phyloP scores from a whole-genome alignment of 1,140 invertebrate genomes.

The Drosophila tropicalis region DNA sequence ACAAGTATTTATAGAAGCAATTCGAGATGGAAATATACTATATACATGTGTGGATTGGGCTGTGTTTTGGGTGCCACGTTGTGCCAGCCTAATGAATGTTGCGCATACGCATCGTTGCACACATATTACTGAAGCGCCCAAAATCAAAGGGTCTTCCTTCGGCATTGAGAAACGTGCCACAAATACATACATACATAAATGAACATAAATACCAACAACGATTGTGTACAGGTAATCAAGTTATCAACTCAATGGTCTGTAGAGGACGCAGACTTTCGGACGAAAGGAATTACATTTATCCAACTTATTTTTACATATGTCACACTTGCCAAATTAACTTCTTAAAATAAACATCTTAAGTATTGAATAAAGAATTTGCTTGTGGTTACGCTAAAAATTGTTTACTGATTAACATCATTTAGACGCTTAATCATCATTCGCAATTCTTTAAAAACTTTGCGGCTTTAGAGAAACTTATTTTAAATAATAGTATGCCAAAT shows the following conservation, averaged over 20 bases:
- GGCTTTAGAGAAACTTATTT: too few relatives aligned
- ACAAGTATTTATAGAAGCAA: constrained; percentile 47
- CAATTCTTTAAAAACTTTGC: too few relatives aligned
- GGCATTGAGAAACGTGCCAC: constrained; percentile 26
- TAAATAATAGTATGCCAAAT: too few relatives aligned
- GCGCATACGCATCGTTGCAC: constrained; percentile 57
- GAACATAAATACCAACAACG: neutral
- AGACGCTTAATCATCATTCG: too few relatives aligned
- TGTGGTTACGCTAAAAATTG: neutral
- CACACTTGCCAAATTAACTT: too few relatives aligned
- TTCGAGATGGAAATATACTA: constrained; percentile 16
- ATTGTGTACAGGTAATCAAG: neutral
- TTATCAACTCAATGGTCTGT: neutral
- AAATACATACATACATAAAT: constrained; percentile 21
- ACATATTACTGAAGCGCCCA: constrained; percentile 26
- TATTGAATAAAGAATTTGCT: neutral
- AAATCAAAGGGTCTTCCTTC: constrained; percentile 21
- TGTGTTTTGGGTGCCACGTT: constrained; percentile 6
- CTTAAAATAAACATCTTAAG: neutral
- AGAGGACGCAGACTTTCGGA: neutral
- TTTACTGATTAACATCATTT: too few relatives aligned
- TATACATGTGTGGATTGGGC: constrained; percentile 1
- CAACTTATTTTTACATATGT: neutral
- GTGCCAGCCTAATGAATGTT: constrained; percentile 33
- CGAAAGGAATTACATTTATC: neutral